Percentiles rank a stretch among this genome's conserved stretches.
These are phyloP conservation scores for Myiozetetes cayanensis DNA, from an alignment of 2,113 vertebrate genomes.

Conservation along the genomic window DNA sequence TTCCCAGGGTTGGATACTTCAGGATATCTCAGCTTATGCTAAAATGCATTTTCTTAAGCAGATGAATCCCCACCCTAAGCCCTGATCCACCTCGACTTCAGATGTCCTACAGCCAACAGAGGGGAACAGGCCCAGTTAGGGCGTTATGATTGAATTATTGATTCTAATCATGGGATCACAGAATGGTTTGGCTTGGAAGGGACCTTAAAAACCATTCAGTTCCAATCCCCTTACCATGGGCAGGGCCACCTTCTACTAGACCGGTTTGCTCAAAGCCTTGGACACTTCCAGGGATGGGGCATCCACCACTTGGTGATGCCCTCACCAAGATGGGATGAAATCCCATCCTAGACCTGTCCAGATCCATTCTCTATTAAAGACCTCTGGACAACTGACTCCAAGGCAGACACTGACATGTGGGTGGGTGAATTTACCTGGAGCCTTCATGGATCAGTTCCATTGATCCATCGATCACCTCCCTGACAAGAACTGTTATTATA, in stretches of 20 bases:
- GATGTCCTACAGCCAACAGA: not conserved
- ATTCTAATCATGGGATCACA: not conserved
- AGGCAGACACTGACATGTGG: not conserved
- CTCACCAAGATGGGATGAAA: not conserved
- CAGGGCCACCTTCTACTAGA: not conserved
- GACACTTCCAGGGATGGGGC: not conserved
- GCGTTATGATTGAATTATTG: not conserved
- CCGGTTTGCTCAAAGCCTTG: not conserved
- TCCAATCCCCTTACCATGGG: not conserved
- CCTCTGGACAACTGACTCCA: not conserved
- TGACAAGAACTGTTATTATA: not conserved
- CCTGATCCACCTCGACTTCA: not conserved
- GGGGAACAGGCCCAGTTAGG: not conserved
- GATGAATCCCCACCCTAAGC: not conserved
- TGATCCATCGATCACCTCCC: fast-evolving
- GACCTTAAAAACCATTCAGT: fast-evolving
- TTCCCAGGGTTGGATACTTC: not conserved
- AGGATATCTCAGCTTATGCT: not conserved
- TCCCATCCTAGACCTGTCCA: not conserved
- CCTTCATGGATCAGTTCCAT: not conserved
- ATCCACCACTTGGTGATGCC: not conserved
- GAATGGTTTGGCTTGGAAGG: not conserved
- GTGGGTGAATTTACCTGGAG: not conserved
- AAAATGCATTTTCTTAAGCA: not conserved
- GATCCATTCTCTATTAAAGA: not conserved